These are phyloP conservation scores for Pandemis corylana DNA, from an alignment of 2,888 invertebrate genomes.

Conservation along the genomic window DNA sequence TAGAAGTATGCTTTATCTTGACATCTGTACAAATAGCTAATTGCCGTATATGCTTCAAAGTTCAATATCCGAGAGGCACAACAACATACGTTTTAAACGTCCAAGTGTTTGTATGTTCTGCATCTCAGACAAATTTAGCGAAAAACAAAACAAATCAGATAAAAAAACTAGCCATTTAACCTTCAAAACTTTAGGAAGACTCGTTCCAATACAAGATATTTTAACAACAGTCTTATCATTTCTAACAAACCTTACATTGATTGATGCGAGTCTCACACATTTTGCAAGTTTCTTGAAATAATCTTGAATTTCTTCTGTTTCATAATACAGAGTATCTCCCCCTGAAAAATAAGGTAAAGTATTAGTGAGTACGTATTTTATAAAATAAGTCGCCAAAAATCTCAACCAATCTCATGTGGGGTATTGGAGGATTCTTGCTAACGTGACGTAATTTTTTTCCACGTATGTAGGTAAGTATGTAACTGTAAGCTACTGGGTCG, in stretches of 20 bases:
- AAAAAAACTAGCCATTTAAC: slow-evolving; percentile 23
- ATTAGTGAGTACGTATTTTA: no score
- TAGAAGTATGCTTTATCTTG: not conserved
- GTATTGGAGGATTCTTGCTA: no score
- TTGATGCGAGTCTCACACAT: slow-evolving; percentile 26
- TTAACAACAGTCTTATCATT: slow-evolving; percentile 35
- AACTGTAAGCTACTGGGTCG: no score
- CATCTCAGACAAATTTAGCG: not conserved
- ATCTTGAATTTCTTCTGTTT: slow-evolving; percentile 22
- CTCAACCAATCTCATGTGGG: no score
- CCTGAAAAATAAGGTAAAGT: slow-evolving; percentile 15
- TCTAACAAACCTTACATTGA: slow-evolving; percentile 24
- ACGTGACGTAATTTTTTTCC: no score
- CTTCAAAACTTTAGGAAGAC: slow-evolving; percentile 33
- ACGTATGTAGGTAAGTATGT: no score
- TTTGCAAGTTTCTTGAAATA: slow-evolving; percentile 21
- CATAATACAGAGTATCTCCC: slow-evolving; percentile 6
- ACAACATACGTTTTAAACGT: not conserved
- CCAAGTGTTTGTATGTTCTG: not conserved
- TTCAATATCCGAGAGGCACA: slow-evolving; percentile 1
- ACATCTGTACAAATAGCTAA: not conserved
- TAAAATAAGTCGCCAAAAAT: no score
- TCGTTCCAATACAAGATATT: slow-evolving; percentile 14
- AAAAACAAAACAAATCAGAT: not conserved
- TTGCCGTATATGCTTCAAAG: not conserved